Conservation (phyloP, 2,113 vertebrate species). For the Brachyistius frenatus region DNA sequence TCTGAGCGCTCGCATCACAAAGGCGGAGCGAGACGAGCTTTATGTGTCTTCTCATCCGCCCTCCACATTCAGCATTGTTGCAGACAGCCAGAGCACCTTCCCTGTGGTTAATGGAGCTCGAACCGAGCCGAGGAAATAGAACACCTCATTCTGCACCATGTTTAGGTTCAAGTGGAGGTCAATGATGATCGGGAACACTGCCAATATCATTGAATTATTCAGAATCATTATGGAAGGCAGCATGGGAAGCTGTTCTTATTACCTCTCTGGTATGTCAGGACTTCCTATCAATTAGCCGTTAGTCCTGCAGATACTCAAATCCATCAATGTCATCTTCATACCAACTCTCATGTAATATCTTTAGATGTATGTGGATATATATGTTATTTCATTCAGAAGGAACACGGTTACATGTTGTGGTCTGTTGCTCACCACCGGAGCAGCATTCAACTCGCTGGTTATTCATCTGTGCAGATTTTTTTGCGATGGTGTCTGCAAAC, state of each 20-base stretch:
- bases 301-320: slow-evolving; percentile 5
- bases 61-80: slow-evolving; percentile 42
- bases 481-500: neutral
- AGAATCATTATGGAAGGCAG: slow-evolving; percentile 41
- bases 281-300: slow-evolving; percentile 47
- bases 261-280: slow-evolving; percentile 18
- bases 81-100: slow-evolving; percentile 52
- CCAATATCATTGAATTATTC: slow-evolving; percentile 60
- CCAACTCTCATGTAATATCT: slow-evolving; percentile 13
- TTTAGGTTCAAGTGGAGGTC: slow-evolving; percentile 73
- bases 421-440: neutral
- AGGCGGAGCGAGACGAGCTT: neutral
- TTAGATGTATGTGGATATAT: neutral
- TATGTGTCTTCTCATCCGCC: slow-evolving; percentile 41
- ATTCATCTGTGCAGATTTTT: neutral
- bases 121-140: slow-evolving; percentile 56
- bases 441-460: neutral
- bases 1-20: neutral
- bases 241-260: slow-evolving; percentile 16
- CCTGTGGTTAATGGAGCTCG: slow-evolving; percentile 68
- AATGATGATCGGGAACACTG: slow-evolving; percentile 52
- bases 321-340: slow-evolving; percentile 22
- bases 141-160: slow-evolving; percentile 49
- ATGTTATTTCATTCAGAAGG: slow-evolving; percentile 8
- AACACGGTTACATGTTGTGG: neutral